Conservation (phyloP, 2,797 vertebrate genomes). For the Microchirus variegatus region DNA sequence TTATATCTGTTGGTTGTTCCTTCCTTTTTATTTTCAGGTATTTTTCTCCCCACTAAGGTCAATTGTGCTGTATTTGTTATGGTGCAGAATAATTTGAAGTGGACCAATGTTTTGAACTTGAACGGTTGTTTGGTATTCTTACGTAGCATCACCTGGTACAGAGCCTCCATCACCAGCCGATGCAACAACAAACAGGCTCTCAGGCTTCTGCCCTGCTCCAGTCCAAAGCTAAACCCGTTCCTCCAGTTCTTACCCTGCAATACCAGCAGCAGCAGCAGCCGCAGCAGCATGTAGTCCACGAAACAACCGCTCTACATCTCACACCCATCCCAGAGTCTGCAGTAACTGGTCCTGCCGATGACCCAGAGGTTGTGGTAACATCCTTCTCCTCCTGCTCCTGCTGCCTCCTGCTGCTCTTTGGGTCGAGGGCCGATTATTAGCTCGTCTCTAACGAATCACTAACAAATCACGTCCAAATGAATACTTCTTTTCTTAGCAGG, state of each 20-base stretch:
- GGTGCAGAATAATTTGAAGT: neutral
- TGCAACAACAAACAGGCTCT: constrained; percentile 63
- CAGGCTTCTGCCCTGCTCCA: constrained; percentile 63
- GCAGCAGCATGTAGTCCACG: constrained; percentile 56
- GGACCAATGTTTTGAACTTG: constrained; percentile 1
- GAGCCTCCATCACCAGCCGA: constrained; percentile 77
- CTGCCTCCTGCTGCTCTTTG: constrained; percentile 50
- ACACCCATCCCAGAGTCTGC: constrained; percentile 69
- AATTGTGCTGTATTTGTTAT: no score
- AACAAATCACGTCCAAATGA: constrained; percentile 42
- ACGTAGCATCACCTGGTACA: constrained; percentile 83
- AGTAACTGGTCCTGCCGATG: constrained; percentile 49
- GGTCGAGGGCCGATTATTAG: constrained; percentile 37
- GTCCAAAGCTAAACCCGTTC: constrained; percentile 65
- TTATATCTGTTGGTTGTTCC: no score
- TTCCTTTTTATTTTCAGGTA: no score
- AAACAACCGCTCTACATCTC: constrained; percentile 57
- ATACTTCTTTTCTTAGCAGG: constrained; percentile 16
- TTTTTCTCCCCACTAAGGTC: no score
- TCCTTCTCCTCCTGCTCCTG: constrained; percentile 35
- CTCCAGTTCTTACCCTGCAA: constrained; percentile 49
- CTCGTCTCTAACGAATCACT: constrained; percentile 50
- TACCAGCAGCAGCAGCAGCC: constrained; percentile 56
- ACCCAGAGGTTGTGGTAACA: constrained; percentile 76
- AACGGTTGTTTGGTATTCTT: constrained; percentile 62